Evolutionary conservation across 2,888 invertebrate genomes (phyloP), one percentile per base, ranked within the genome.

Genomic region (Dolichomitus sp.): DNA sequence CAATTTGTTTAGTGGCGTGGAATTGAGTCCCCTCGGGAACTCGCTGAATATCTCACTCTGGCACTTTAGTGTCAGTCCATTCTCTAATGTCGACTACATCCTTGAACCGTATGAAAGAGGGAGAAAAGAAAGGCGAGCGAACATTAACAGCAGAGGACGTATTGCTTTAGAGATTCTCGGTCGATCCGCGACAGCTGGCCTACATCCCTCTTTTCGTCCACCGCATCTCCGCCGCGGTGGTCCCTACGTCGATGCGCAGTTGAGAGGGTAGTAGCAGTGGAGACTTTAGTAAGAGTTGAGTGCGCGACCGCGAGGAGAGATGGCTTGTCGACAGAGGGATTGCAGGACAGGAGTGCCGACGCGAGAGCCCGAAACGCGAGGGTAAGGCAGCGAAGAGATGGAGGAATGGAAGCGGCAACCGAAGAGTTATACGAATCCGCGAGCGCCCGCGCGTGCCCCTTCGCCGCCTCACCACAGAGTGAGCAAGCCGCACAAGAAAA

Each of bases 121-220:
- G 66, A 45, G 68, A 42, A 81, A 72, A 30, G 4, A 37, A 57
- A 81, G 52, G 57, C 66, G 33, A 61, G 52, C 17, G 81, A 69
- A 70, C 68, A 70, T 80, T 45, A 66, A 66, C 65, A 61, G 40
- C 81, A 66, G 82, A 63, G 74, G 37, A 72, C 70, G 80, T 81
- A 81, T 81, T 76, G 83, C 73, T 87, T 81, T 85, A 61, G 84
- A 69, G 69, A 78, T 81, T 86, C 83, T 75, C 76, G 81, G 79
- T 80, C 81, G 85, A 78, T 84, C 82, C 77, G 68, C 81, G 83
- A 83, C 85, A 85, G 84, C 85, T 87, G 87, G 83, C 86, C 85
- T 85, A 80, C 83, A 85, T 83, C 70, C 65, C 74, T 68, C 78
- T 83, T 66, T 27, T 78, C 81, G 27, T 70, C 72, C 59, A 72